Evolutionary conservation across 2,113 vertebrate species (phyloP), one percentile per base, ranked within the genome.

Genomic region (Orientallactaga bullata): DNA sequence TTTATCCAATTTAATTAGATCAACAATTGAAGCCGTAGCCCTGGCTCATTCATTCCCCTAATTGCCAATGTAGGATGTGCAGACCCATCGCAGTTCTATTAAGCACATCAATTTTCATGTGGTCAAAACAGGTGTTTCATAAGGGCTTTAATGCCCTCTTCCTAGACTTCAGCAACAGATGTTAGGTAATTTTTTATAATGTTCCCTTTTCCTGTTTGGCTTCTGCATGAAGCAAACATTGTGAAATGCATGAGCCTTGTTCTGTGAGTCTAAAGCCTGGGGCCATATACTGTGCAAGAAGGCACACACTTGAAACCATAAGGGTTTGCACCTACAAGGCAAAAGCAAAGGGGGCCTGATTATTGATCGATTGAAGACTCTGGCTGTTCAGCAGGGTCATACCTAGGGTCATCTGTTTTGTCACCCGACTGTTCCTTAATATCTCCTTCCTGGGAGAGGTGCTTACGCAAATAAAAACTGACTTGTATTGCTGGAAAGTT

Each of bases 51-150:
- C 24, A 93, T 97, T 97, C 95, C 69, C 92, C 35, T 96, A 93
- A 97, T 95, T 95, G 97, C 95, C 61, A 21, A 7, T 91, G 90
- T 91, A 88, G 95, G 94, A 96, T 94, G 95, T 96, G 94, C 87
- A 93, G 93, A 82, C 90, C 65, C 95, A 96, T 96, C 94, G 9
- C 89, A 10, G 7, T 96, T 95, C 94, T 94, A 91, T 96, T 97
- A 60, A 97, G 32, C 74, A 77, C 82, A 95, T 95, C 93, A 42
- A 10, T 96, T 95, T 96, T 92, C 96, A 93, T 96, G 94, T 96
- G 94, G 90, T 93, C 88, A 94, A 55, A 95, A 95, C 96, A 96
- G 97, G 97, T 97, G 96, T 96, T 96, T 94, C 94, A 85, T 88
- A 89, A 91, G 94, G 85, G 94, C 90, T 95, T 94, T 96, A 91